Base-by-base conservation (phyloP, 1,140 invertebrate genomes). In the Sycophaga agraensis region DNA sequence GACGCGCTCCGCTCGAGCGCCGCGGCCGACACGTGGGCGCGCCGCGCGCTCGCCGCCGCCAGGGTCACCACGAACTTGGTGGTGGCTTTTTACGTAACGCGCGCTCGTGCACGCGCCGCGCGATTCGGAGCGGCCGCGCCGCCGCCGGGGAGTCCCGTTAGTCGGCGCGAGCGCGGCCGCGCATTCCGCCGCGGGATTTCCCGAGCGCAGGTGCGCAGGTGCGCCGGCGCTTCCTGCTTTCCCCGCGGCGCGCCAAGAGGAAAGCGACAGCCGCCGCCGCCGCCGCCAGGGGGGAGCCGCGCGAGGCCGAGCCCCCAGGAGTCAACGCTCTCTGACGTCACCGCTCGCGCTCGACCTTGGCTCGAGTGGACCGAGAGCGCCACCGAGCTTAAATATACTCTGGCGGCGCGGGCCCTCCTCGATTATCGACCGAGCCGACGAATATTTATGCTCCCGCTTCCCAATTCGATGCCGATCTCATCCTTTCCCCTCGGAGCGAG, bases 261-360 rank as follows among this genome's bases (percentile, higher is more conserved):
- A 31, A 31, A 31, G n/a, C n/a, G n/a, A n/a, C n/a, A n/a, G n/a
- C n/a, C n/a, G n/a, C n/a, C n/a, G n/a, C n/a, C n/a, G n/a, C 37
- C 8, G 46, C 1, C 7, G n/a, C n/a, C n/a, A 12, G 22, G 35
- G 37, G 26, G 39, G 59, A 65, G 50, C 67, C 73, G 64, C 64
- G 71, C 72, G 73, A 78, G 77, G 71, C 75, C 74, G 69, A 73
- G 68, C 70, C 70, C 68, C 69, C 66, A 69, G 63, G 65, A 76
- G 57, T 78, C 77, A 79, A 78, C 54, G 75, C 70, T 76, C 77
- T 69, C 69, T 73, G 74, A 72, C 71, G 72, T 78, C 75, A 74
- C 59, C 57, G 63, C 58, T 65, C 68, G 34, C 64, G 34, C 64
- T 55, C 70, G 76, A 76, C 76, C 77, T 80, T 78, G 78, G 66